Base-by-base conservation (phyloP, 2,797 vertebrate species). In the Heteromormyrus szaboi region DNA sequence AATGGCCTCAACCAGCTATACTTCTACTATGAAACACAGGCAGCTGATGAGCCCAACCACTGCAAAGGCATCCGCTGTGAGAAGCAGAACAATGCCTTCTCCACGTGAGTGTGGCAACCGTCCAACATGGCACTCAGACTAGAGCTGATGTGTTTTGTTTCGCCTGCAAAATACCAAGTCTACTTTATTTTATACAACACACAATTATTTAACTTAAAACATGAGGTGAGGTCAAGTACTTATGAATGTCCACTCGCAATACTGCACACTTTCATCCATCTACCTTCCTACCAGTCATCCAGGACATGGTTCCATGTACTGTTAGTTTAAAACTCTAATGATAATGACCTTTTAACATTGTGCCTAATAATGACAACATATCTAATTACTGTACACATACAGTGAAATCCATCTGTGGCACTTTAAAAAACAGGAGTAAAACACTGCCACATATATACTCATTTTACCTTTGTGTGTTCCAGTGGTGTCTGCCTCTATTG, bases 1-100 rank as follows among this genome's bases (percentile, higher is more conserved):
- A 99, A 99, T 0, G 98, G 98, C 90, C 96, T 99, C 91, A 99
- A 99, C 95, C 98, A 99, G 95, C 97, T 99, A 87, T 99, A 99
- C 91, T 99, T 99, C 96, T 99, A 99, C 95, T 99, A 99, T 0
- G 98, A 99, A 94, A 99, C 98, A 90, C 97, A 96, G 93, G 98
- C 98, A 19, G 97, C 97, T 0, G 98, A 99, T 48, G 98, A 99
- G 22, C 98, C 97, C 89, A 98, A 97, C 95, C 96, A 98, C 95
- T 99, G 98, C 94, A 99, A 99, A 91, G 98, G 98, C 84, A 99
- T 99, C 92, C 97, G 98, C 91, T 99, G 98, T 91, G 98, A 99
- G 95, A 97, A 97, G 93, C 98, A 99, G 95, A 99, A 99, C 95
- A 99, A 99, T 88, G 98, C 98, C 92, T 99, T 99, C 95, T 99